Evolutionary conservation across 2,113 vertebrate genomes (phyloP).

Genomic region (Callipepla californica): DNA sequence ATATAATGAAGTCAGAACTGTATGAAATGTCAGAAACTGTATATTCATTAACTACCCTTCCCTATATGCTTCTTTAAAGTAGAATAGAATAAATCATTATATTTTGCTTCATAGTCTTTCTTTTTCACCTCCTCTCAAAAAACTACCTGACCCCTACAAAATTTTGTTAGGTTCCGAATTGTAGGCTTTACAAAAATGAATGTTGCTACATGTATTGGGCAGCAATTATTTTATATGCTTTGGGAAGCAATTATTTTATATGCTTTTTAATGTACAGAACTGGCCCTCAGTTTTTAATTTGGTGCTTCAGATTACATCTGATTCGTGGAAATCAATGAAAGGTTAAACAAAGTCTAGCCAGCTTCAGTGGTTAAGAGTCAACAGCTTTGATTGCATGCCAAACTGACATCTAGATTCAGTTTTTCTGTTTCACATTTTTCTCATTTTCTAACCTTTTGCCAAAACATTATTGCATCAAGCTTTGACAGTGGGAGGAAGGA

Average conservation of each 20-base stretch:
- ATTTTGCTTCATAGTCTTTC: neutral
- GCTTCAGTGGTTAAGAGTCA: constrained; percentile 43
- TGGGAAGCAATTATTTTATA: constrained; percentile 61
- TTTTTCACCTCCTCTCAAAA: neutral
- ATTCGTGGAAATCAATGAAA: constrained; percentile 68
- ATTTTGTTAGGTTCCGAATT: neutral
- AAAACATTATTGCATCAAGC: neutral
- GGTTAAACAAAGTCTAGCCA: constrained; percentile 65
- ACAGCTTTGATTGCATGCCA: constrained; percentile 48
- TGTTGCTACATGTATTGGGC: constrained; percentile 30
- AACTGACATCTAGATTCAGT: constrained; percentile 50
- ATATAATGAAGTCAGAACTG: too few species aligned
- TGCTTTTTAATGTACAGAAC: constrained; percentile 68
- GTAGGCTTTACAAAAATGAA: constrained; percentile 43
- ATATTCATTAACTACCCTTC: neutral
- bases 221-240: constrained; percentile 65
- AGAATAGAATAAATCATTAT: neutral
- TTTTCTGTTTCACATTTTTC: constrained; percentile 5
- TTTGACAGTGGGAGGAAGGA: neutral
- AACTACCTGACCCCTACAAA: neutral
- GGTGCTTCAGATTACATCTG: constrained; percentile 63
- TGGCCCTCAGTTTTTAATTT: constrained; percentile 66
- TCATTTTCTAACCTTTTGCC: constrained; percentile 26
- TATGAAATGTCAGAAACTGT: neutral
- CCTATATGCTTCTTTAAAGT: neutral